These are phyloP conservation scores for Gonatopus flavifemur DNA, from an alignment of 1,140 invertebrate species.

Conservation along the genomic window DNA sequence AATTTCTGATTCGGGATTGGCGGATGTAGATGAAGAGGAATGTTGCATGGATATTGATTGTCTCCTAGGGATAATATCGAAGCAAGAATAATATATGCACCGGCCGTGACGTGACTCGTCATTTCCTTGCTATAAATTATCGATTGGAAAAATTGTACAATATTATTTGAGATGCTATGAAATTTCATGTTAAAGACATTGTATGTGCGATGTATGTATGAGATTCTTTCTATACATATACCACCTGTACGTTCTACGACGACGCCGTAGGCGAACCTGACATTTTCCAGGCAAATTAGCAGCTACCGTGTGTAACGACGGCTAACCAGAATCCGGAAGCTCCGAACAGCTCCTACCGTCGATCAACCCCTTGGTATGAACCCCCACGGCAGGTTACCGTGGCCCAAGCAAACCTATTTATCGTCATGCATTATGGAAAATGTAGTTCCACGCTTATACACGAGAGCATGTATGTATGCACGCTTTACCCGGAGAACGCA, in stretches of 20 bases:
- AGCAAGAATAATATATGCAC: constrained; percentile 14
- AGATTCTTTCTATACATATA: constrained; percentile 20
- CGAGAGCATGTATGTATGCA: background rate
- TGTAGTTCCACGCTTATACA: constrained; percentile 23
- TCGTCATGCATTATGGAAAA: constrained; percentile 40
- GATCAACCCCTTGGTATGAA: constrained; percentile 1
- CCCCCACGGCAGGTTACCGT: background rate
- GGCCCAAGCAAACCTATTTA: constrained; percentile 28
- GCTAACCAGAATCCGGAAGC: constrained; percentile 20
- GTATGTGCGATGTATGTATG: constrained; percentile 6
- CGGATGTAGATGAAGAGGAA: constrained; percentile 34
- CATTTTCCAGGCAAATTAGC: constrained; percentile 25
- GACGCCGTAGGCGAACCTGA: constrained; percentile 7
- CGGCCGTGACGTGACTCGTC: constrained; percentile 17
- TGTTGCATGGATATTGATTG: constrained; percentile 15
- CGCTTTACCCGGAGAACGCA: too few species aligned
- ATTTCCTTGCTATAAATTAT: background rate
- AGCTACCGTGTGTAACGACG: constrained; percentile 9
- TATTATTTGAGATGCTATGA: background rate
- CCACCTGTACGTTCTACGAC: constrained; percentile 4
- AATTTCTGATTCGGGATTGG: constrained; percentile 44
- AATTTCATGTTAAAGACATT: constrained; percentile 14
- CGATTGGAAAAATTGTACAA: constrained; percentile 11
- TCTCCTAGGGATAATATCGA: constrained; percentile 2
- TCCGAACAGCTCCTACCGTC: background rate